These are phyloP conservation scores for Arge pagana DNA, from an alignment of 2,888 invertebrate species.

Conservation along the genomic window DNA sequence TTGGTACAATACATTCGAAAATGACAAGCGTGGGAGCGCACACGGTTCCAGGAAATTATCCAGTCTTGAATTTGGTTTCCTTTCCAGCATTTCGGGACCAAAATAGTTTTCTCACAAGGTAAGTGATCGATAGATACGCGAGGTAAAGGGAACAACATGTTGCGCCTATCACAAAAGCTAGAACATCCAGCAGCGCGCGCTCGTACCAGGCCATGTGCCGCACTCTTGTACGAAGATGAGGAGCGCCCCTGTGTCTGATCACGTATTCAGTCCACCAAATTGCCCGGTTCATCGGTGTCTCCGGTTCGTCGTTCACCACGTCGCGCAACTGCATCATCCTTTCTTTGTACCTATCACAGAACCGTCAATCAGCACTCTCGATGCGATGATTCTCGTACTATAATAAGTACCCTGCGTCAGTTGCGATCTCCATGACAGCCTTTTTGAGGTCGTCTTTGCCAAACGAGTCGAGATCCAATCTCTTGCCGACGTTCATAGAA, in stretches of 20 bases:
- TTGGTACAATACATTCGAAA: too few relatives aligned
- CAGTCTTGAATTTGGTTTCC: too few relatives aligned
- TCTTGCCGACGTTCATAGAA: not conserved
- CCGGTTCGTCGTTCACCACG: not conserved
- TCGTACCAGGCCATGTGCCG: constrained; percentile 33
- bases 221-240: constrained; percentile 30
- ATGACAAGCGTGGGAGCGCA: too few relatives aligned
- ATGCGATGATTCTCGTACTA: too few relatives aligned
- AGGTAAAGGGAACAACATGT: not conserved
- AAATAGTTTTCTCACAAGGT: too few relatives aligned
- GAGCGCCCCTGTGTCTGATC: constrained; percentile 37
- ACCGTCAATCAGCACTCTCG: not conserved
- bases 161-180: constrained; percentile 24
- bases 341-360: not conserved
- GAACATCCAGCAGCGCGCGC: constrained; percentile 32
- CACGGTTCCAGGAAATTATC: too few relatives aligned
- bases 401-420: constrained; percentile 1
- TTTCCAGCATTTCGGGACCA: too few relatives aligned
- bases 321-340: not conserved
- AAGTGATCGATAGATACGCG: too few relatives aligned
- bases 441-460: not conserved
- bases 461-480: not conserved
- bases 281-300: not conserved
- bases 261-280: constrained; percentile 32
- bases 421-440: not conserved